Conservation (phyloP, 2,797 vertebrate species). For the Apodemus agrarius region DNA sequence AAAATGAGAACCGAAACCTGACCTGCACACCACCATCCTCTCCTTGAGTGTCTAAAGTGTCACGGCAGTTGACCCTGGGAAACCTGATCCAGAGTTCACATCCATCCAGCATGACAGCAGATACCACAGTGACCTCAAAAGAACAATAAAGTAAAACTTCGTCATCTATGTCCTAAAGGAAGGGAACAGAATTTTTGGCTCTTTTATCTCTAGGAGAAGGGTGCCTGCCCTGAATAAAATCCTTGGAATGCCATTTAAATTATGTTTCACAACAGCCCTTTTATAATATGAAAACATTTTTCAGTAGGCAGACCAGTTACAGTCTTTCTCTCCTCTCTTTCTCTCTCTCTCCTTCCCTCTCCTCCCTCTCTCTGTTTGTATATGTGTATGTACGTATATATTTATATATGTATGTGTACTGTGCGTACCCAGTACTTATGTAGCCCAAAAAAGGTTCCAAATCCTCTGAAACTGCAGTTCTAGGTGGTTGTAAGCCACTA, state of each 20-base stretch:
- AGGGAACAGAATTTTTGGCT: not conserved
- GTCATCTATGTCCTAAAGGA: not conserved
- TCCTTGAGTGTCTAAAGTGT: not conserved
- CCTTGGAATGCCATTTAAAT: conserved; percentile 14
- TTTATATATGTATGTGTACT: not conserved
- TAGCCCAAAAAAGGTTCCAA: not conserved
- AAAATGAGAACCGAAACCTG: not conserved
- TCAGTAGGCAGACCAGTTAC: not conserved
- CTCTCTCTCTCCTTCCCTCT: no score
- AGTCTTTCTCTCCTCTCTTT: not conserved
- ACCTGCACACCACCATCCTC: not conserved
- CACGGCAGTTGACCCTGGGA: not conserved
- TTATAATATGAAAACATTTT: not conserved
- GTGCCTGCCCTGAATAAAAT: not conserved
- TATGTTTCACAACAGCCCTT: not conserved
- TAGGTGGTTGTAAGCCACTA: not conserved
- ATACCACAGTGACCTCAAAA: not conserved
- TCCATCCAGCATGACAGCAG: not conserved
- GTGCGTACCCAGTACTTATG: not conserved
- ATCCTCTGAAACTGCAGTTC: not conserved
- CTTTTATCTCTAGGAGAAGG: not conserved
- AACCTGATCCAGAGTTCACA: not conserved
- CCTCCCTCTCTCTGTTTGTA: not conserved
- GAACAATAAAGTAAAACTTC: not conserved
- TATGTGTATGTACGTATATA: not conserved